Percentiles rank a stretch among this genome's conserved stretches.
These are phyloP conservation scores for Todiramphus saurophagus DNA, from an alignment of 2,113 vertebrate genomes.

Conservation along the genomic window DNA sequence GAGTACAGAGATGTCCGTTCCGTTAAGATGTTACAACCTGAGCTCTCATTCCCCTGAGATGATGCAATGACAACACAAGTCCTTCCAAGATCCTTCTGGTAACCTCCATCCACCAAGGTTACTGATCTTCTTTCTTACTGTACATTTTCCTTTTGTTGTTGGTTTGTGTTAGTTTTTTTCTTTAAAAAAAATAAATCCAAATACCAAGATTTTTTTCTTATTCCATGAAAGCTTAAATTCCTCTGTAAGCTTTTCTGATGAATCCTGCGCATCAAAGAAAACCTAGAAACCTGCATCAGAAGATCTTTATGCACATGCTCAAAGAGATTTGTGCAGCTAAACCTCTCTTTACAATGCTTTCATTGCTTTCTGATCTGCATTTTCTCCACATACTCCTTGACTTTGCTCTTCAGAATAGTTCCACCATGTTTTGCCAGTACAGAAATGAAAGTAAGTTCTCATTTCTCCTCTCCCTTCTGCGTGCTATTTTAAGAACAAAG, in stretches of 20 bases:
- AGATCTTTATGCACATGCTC: not conserved
- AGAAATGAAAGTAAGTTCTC: not conserved
- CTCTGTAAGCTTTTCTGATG: not conserved
- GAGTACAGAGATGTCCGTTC: not conserved
- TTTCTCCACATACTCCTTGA: not conserved
- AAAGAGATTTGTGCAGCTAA: not conserved
- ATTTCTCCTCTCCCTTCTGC: not conserved
- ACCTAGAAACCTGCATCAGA: not conserved
- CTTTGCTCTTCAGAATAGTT: not conserved
- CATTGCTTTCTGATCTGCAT: not conserved
- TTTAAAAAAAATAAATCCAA: too few relatives aligned
- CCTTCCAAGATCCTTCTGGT: not conserved
- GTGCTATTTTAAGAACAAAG: not conserved
- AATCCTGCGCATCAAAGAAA: not conserved
- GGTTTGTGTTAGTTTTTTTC: not conserved
- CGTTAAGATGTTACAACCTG: not conserved
- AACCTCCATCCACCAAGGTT: not conserved
- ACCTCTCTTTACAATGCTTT: not conserved
- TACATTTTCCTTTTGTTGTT: not conserved
- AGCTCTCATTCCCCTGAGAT: not conserved
- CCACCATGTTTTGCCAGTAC: not conserved
- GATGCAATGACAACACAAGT: not conserved
- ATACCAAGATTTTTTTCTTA: not conserved
- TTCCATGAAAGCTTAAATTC: not conserved
- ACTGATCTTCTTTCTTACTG: not conserved